phyloP scores from a whole-genome alignment of 2,888 invertebrate genomes.

The Busseola fusca region DNA sequence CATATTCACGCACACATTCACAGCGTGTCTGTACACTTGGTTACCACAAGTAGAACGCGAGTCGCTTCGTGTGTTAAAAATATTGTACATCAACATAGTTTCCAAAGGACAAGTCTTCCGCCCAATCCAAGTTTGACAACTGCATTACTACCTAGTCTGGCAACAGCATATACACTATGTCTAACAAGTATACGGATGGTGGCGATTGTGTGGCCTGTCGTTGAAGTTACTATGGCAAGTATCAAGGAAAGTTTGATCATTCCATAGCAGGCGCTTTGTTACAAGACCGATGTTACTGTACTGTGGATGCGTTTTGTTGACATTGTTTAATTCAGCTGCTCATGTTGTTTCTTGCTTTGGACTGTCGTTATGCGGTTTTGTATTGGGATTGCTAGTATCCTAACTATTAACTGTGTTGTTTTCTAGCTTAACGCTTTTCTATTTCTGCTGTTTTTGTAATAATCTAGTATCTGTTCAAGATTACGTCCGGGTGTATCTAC shows the following conservation, averaged over 20 bases:
- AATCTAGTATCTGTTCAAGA: not conserved
- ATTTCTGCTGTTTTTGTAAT: not conserved
- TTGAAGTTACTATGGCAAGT: conserved; percentile 27
- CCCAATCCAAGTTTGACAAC: conserved; percentile 3
- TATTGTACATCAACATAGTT: too few species aligned
- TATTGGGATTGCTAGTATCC: not conserved
- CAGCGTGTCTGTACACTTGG: not conserved
- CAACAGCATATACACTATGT: conserved; percentile 8
- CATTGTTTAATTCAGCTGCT: conserved; percentile 3
- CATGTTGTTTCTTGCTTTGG: not conserved
- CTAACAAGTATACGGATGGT: conserved; percentile 9
- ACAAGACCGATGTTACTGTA: not conserved
- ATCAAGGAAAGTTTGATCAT: conserved; percentile 27
- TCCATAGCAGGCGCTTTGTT: conserved; percentile 7
- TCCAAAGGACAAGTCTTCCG: not conserved
- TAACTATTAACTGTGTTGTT: not conserved
- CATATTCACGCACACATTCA: not conserved
- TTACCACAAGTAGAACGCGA: not conserved
- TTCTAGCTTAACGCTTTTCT: not conserved
- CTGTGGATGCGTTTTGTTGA: conserved; percentile 19
- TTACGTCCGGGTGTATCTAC: not conserved
- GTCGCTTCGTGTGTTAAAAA: not conserved
- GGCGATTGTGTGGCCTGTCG: conserved; percentile 11
- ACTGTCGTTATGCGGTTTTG: not conserved
- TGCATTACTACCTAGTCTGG: not conserved